Percentiles rank a stretch among this genome's conserved stretches.
phyloP scores from a whole-genome alignment of 2,113 vertebrate genomes.

The Catagonus wagneri region DNA sequence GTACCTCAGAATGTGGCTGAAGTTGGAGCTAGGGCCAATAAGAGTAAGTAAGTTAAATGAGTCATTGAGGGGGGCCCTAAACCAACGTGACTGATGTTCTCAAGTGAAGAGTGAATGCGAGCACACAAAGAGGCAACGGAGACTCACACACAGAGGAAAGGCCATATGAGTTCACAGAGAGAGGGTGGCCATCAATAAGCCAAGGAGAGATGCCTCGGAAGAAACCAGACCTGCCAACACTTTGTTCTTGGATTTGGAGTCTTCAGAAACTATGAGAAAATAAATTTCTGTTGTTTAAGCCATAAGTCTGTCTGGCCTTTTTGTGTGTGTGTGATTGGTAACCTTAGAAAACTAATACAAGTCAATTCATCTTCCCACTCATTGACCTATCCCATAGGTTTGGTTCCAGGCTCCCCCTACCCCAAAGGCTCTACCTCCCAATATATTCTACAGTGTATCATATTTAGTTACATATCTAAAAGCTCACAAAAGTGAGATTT shows the following conservation, averaged over 20 bases:
- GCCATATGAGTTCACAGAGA: neutral
- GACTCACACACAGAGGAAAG: neutral
- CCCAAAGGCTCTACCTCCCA: neutral
- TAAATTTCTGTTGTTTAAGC: neutral
- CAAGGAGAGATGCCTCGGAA: neutral
- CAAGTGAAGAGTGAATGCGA: neutral
- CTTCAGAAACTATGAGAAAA: neutral
- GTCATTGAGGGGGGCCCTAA: neutral
- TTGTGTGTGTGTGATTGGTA: neutral
- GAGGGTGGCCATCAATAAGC: neutral
- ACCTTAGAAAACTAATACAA: neutral
- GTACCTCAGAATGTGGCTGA: neutral
- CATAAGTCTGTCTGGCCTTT: neutral
- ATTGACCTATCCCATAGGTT: neutral
- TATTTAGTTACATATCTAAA: neutral
- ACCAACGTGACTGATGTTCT: neutral
- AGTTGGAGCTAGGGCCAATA: neutral
- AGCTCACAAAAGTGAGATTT: neutral
- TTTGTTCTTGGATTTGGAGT: neutral
- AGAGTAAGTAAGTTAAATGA: neutral
- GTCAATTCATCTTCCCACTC: neutral
- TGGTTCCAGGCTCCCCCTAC: neutral
- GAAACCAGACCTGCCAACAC: neutral
- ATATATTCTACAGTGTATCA: neutral
- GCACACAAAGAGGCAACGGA: neutral